Percentiles rank a stretch among this genome's conserved stretches.
Conservation (phyloP, 2,797 vertebrate genomes). For the Macrochelys suwanniensis region DNA sequence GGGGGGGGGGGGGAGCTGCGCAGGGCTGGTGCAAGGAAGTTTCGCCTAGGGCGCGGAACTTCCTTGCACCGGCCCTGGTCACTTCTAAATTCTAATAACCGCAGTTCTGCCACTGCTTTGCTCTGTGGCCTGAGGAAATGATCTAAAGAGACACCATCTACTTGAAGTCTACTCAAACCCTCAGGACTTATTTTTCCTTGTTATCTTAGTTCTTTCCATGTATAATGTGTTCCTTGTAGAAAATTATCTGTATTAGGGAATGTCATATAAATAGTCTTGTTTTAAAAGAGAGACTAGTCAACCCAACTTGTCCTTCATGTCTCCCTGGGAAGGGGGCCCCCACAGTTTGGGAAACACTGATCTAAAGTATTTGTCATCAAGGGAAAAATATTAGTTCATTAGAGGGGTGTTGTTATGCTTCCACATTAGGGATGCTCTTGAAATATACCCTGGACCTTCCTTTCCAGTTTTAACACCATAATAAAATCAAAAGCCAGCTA, state of each 20-base stretch:
- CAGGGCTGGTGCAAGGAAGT: too few species aligned
- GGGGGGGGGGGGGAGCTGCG: too few species aligned
- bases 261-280: background rate
- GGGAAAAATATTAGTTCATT: background rate
- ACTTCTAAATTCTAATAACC: background rate
- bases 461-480: rapidly evolving
- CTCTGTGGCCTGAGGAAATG: background rate
- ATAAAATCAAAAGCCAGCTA: background rate
- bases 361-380: background rate
- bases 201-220: background rate
- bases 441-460: background rate
- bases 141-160: background rate
- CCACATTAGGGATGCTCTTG: background rate
- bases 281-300: background rate
- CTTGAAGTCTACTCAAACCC: background rate
- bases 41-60: too few species aligned
- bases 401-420: background rate
- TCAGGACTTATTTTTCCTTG: background rate
- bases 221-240: background rate
- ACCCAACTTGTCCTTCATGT: background rate
- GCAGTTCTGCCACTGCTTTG: background rate
- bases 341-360: background rate
- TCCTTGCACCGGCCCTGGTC: background rate
- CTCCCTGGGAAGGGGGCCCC: background rate
- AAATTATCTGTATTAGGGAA: background rate